Conservation (phyloP, 2,113 vertebrate genomes). For the Oryzias celebensis region DNA sequence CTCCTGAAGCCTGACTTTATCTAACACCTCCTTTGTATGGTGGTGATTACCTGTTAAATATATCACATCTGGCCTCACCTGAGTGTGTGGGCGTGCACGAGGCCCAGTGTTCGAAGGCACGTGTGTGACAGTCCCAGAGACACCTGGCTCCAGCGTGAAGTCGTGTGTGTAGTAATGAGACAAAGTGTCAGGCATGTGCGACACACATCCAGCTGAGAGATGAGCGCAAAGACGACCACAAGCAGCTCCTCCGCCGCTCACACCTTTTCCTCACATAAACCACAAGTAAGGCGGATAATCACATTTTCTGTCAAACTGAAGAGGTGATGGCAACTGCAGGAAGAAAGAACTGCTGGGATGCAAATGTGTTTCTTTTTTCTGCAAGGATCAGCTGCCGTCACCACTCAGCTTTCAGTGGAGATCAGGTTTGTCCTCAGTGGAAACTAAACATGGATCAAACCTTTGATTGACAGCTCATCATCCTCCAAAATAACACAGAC, state of each 20-base stretch:
- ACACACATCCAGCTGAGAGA: constrained; percentile 32
- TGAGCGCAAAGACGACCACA: constrained; percentile 11
- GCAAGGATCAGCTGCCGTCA: constrained; percentile 52
- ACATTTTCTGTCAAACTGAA: constrained; percentile 57
- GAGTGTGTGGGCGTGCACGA: constrained; percentile 10
- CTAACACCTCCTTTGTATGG: constrained; percentile 42
- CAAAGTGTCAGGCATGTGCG: constrained; percentile 57
- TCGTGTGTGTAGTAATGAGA: constrained; percentile 62
- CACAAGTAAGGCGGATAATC: constrained; percentile 48
- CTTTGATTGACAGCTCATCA: constrained; percentile 74
- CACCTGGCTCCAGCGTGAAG: constrained; percentile 60
- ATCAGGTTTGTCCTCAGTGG: constrained; percentile 37
- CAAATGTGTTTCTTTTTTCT: constrained; percentile 58
- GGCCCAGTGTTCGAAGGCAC: constrained; percentile 16
- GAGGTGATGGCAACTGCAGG: constrained; percentile 46
- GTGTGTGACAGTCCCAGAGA: constrained; percentile 45
- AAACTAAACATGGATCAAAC: constrained; percentile 44
- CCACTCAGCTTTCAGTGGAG: constrained; percentile 40
- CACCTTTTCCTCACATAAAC: constrained; percentile 12
- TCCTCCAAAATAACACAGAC: constrained; percentile 50
- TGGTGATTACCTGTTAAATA: constrained; percentile 38
- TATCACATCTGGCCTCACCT: constrained; percentile 26
- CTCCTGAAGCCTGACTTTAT: constrained; percentile 16
- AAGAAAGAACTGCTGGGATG: constrained; percentile 17
- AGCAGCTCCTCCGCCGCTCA: constrained; percentile 7